These are phyloP conservation scores for Peromyscus polionotus DNA, from an alignment of 2,113 vertebrate genomes.

Conservation along the genomic window DNA sequence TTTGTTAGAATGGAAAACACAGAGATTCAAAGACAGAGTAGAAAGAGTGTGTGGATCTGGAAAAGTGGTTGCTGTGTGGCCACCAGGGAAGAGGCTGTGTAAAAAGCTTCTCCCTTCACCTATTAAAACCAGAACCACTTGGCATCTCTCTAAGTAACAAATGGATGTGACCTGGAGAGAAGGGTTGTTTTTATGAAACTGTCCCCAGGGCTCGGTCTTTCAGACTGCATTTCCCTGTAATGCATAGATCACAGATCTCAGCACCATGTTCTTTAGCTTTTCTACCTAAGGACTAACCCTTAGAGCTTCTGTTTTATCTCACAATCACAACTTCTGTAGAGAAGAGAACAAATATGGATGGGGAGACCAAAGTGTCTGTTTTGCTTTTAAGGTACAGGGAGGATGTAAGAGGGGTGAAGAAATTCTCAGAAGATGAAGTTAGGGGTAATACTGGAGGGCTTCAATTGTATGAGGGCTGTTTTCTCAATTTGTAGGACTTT, in stretches of 20 bases:
- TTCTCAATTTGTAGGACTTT: not conserved
- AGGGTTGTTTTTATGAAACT: conserved; percentile 65
- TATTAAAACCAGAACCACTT: conserved; percentile 79
- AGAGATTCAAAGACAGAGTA: conserved; percentile 38
- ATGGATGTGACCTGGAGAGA: conserved; percentile 70
- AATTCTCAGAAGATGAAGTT: not conserved
- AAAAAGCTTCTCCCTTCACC: conserved; percentile 80
- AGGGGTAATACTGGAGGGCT: not conserved
- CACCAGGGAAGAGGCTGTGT: conserved; percentile 73
- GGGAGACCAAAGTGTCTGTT: conserved; percentile 14
- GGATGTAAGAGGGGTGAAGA: not conserved
- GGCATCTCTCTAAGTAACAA: conserved; percentile 81
- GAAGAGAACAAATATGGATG: conserved; percentile 7
- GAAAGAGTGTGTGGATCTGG: not conserved
- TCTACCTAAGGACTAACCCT: conserved; percentile 31
- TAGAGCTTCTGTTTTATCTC: conserved; percentile 39
- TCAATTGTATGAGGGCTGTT: not conserved
- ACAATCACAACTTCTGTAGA: conserved; percentile 1
- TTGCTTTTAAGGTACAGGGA: not conserved
- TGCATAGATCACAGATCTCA: conserved; percentile 38
- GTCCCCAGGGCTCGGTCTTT: conserved; percentile 67
- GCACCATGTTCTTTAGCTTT: not conserved
- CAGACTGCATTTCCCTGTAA: conserved; percentile 56
- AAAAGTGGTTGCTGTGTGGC: conserved; percentile 56
- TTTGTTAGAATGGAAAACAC: conserved; percentile 29